Evolutionary conservation across 2,113 vertebrate genomes (phyloP).

Genomic region (Chionomys nivalis): DNA sequence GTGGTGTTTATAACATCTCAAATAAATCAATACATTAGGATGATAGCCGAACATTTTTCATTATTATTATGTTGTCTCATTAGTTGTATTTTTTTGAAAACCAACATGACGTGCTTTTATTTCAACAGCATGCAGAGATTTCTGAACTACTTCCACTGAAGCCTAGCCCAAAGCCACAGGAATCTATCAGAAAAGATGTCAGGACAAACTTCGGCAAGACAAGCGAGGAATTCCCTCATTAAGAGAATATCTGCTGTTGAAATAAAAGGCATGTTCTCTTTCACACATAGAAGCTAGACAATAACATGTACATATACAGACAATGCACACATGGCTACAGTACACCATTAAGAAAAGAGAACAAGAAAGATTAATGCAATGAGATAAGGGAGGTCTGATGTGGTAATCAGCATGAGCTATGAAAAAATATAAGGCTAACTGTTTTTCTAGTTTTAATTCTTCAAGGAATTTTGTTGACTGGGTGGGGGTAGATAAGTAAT

Average conservation of each 20-base stretch:
- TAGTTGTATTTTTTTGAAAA: neutral
- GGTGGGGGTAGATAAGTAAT: neutral
- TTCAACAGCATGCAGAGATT: conserved; percentile 34
- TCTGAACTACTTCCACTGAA: neutral
- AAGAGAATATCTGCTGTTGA: neutral
- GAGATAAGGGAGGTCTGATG: neutral
- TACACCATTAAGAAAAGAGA: neutral
- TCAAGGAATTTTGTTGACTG: neutral
- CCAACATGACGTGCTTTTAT: neutral
- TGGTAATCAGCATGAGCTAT: neutral
- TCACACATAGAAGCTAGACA: neutral
- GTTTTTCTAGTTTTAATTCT: neutral
- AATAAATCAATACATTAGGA: neutral
- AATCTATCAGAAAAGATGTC: neutral
- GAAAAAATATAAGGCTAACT: neutral
- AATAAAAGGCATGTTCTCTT: neutral
- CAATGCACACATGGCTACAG: neutral
- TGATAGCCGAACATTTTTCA: conserved; percentile 17
- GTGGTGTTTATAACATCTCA: neutral
- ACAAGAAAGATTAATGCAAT: neutral
- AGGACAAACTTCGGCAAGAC: neutral
- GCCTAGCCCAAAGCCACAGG: neutral
- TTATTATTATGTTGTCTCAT: conserved; percentile 1
- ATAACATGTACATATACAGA: neutral
- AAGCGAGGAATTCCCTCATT: neutral